Conservation (phyloP, 1,140 invertebrate genomes). For the Zaprionus taronus region DNA sequence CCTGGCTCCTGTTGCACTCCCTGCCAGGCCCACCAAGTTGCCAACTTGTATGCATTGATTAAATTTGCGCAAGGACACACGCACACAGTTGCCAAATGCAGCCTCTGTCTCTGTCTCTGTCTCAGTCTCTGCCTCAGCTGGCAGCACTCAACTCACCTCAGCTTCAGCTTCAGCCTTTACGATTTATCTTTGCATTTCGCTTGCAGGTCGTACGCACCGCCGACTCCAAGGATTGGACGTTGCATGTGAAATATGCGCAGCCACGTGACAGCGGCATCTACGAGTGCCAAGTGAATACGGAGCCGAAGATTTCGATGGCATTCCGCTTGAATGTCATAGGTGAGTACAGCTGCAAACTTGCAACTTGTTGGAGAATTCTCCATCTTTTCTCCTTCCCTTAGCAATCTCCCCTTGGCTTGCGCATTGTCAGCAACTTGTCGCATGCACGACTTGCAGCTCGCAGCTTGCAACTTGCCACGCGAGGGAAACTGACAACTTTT, state of each 20-base stretch:
- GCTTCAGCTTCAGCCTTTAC: slow-evolving; percentile 12
- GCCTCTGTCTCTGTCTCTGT: too few species aligned
- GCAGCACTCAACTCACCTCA: not conserved
- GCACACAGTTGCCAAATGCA: not conserved
- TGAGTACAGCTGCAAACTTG: slow-evolving; percentile 86
- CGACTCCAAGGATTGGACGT: slow-evolving; percentile 95
- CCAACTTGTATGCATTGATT: slow-evolving; percentile 76
- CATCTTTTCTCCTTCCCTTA: not conserved
- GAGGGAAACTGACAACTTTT: slow-evolving; percentile 46
- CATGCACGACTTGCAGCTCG: slow-evolving; percentile 55
- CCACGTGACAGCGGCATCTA: slow-evolving; percentile 93
- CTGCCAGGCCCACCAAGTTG: slow-evolving; percentile 12
- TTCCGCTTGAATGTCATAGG: slow-evolving; percentile 94
- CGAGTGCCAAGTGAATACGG: slow-evolving; percentile 97
- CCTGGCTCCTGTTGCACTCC: not conserved
- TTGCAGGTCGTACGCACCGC: slow-evolving; percentile 92
- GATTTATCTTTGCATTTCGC: slow-evolving; percentile 61
- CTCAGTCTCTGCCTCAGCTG: not conserved
- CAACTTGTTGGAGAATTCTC: slow-evolving; percentile 3
- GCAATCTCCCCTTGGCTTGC: slow-evolving; percentile 16
- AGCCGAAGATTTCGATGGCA: slow-evolving; percentile 95
- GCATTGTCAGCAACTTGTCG: slow-evolving; percentile 68
- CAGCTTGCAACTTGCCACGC: slow-evolving; percentile 49
- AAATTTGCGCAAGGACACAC: slow-evolving; percentile 73
- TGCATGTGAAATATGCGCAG: slow-evolving; percentile 96